A percentile compares a stretch with the other conserved stretches of the same genome.
These are phyloP conservation scores for Autographa gamma DNA, from an alignment of 2,888 invertebrate species.

Conservation along the genomic window DNA sequence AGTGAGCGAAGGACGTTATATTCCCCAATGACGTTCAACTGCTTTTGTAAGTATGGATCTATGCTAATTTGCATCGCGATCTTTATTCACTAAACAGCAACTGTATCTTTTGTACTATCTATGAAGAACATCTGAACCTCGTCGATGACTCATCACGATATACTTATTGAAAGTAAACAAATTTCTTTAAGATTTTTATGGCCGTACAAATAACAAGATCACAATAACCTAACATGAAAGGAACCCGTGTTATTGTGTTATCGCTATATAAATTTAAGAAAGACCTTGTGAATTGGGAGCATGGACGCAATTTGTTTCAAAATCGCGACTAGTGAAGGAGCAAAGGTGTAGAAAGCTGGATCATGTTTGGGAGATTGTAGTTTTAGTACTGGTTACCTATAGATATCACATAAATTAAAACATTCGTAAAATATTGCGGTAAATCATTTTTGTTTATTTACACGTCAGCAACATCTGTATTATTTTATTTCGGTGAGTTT, in stretches of 20 bases:
- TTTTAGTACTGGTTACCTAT: slow-evolving; percentile 22
- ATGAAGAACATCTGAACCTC: slow-evolving; percentile 36
- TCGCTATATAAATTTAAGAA: slow-evolving; percentile 45
- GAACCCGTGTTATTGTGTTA: slow-evolving; percentile 47
- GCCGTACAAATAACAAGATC: slow-evolving; percentile 54
- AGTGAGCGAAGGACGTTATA: slow-evolving; percentile 35
- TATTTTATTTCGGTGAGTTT: not conserved
- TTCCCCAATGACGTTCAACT: slow-evolving; percentile 31
- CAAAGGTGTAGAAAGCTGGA: slow-evolving; percentile 27
- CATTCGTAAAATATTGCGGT: not conserved
- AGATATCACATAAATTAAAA: slow-evolving; percentile 16
- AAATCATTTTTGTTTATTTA: not conserved
- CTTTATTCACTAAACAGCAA: slow-evolving; percentile 47
- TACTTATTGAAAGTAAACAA: slow-evolving; percentile 65
- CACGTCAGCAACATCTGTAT: not conserved
- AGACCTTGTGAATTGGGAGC: slow-evolving; percentile 45
- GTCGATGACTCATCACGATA: slow-evolving; percentile 57
- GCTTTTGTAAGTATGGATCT: slow-evolving; percentile 31
- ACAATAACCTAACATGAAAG: slow-evolving; percentile 57
- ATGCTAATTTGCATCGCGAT: slow-evolving; percentile 55
- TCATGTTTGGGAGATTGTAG: slow-evolving; percentile 27
- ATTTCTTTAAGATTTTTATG: slow-evolving; percentile 62
- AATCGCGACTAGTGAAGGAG: slow-evolving; percentile 10
- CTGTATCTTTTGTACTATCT: slow-evolving; percentile 30
- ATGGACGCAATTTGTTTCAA: slow-evolving; percentile 39